Evolutionary conservation across 2,888 invertebrate genomes (phyloP).

Genomic region (Ophion ventricosus): DNA sequence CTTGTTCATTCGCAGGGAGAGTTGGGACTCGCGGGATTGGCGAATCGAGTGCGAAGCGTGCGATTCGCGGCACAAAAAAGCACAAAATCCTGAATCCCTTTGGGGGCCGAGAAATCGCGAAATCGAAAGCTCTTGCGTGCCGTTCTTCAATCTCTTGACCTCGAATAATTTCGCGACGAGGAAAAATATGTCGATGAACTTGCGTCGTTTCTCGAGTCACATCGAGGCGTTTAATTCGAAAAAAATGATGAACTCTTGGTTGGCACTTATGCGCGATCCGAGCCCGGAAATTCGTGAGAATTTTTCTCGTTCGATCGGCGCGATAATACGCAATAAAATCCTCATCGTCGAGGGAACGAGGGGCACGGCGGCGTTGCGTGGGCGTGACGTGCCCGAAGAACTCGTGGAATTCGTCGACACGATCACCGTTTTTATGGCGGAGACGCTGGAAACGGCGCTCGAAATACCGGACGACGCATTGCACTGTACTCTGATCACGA

Average conservation of each 20-base stretch:
- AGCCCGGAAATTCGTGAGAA: conserved; percentile 78
- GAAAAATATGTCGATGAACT: conserved; percentile 78
- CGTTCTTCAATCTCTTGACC: conserved; percentile 74
- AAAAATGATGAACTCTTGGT: conserved; percentile 81
- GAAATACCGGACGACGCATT: conserved; percentile 84
- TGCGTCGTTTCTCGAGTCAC: conserved; percentile 83
- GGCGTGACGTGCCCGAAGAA: conserved; percentile 72
- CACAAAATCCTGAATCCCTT: background rate
- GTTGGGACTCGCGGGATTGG: conserved; percentile 62
- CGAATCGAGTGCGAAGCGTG: conserved; percentile 60
- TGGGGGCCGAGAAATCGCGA: background rate
- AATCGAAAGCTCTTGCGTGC: conserved; percentile 47
- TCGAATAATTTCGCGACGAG: conserved; percentile 77
- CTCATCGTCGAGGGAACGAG: conserved; percentile 80
- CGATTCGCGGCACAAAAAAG: conserved; percentile 26
- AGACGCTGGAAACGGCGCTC: conserved; percentile 78
- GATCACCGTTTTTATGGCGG: conserved; percentile 81
- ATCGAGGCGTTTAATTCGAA: conserved; percentile 80
- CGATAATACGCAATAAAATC: conserved; percentile 77
- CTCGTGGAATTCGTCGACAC: conserved; percentile 83
- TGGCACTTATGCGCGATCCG: conserved; percentile 80
- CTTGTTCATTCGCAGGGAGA: conserved; percentile 27
- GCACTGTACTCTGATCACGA: conserved; percentile 85
- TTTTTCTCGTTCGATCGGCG: conserved; percentile 78
- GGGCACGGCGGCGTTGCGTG: conserved; percentile 73